Evolutionary conservation across 1,140 invertebrate genomes (phyloP).

Genomic region (Hyposmocoma kahamanoa): DNA sequence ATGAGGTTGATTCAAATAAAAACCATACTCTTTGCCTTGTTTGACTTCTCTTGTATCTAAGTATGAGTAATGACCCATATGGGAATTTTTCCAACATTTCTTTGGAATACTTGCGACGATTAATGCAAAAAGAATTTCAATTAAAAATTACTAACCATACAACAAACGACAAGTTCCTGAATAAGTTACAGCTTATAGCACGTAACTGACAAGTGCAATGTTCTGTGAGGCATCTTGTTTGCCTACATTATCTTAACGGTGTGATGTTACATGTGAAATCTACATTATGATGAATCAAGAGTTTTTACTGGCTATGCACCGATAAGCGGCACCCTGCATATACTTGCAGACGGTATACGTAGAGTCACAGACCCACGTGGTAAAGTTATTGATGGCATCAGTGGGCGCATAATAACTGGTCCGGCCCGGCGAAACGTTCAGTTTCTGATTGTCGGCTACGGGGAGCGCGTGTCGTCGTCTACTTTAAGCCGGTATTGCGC

Average conservation of each 20-base stretch:
- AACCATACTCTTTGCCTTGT: too few species aligned
- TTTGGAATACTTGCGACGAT: too few species aligned
- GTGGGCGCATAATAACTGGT: conserved; percentile 68
- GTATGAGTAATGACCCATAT: too few species aligned
- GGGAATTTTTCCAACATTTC: too few species aligned
- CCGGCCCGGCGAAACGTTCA: conserved; percentile 47
- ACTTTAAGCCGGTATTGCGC: conserved; percentile 39
- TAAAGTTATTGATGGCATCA: conserved; percentile 56
- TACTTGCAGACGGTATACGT: not conserved
- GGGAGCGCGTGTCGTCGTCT: conserved; percentile 43
- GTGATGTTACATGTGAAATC: conserved; percentile 59
- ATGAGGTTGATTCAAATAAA: too few species aligned
- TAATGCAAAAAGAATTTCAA: too few species aligned
- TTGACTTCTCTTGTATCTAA: too few species aligned
- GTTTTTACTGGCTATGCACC: conserved; percentile 64
- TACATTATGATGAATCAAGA: conserved; percentile 64
- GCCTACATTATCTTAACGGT: conserved; percentile 15
- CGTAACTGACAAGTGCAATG: conserved; percentile 11
- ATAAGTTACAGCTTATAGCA: not conserved
- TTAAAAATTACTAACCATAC: too few species aligned
- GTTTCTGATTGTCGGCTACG: conserved; percentile 56
- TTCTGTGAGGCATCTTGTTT: too few species aligned
- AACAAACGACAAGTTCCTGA: not conserved
- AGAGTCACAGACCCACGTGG: conserved; percentile 46
- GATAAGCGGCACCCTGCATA: conserved; percentile 39